Evolutionary conservation across 2,113 vertebrate species (phyloP).

Genomic region (Campylorhamphus procurvoides): DNA sequence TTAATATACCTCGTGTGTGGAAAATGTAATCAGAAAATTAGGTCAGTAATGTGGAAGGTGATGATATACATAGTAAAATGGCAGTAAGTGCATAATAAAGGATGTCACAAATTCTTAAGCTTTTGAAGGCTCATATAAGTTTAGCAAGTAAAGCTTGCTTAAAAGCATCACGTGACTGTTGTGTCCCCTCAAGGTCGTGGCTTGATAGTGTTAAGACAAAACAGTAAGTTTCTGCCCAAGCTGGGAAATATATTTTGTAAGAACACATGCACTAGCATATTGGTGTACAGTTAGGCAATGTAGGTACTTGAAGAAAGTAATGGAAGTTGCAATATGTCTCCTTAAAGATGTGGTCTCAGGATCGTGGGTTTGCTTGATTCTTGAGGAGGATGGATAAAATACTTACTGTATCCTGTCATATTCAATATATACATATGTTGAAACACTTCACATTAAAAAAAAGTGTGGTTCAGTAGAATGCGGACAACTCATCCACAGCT

Average conservation of each 20-base stretch:
- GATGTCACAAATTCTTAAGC: background rate
- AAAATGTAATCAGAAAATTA: background rate
- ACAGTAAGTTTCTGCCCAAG: background rate
- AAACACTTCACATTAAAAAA: background rate
- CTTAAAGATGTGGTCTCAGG: background rate
- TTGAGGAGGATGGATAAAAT: background rate
- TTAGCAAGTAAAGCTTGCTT: background rate
- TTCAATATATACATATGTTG: background rate
- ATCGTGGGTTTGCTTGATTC: background rate
- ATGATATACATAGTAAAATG: background rate
- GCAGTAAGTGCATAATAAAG: background rate
- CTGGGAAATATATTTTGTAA: background rate
- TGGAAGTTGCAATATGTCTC: background rate
- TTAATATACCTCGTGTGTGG: background rate
- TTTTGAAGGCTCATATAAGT: background rate
- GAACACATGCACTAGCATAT: fast-evolving
- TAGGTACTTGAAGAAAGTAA: background rate
- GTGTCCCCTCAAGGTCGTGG: background rate
- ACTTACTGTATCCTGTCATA: background rate
- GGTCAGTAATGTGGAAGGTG: background rate
- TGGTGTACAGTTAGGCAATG: background rate
- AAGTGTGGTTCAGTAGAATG: background rate
- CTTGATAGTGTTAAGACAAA: background rate
- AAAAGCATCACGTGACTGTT: background rate
- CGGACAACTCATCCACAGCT: background rate